Conservation (phyloP, 1,140 invertebrate genomes). For the Megathymus violae region DNA sequence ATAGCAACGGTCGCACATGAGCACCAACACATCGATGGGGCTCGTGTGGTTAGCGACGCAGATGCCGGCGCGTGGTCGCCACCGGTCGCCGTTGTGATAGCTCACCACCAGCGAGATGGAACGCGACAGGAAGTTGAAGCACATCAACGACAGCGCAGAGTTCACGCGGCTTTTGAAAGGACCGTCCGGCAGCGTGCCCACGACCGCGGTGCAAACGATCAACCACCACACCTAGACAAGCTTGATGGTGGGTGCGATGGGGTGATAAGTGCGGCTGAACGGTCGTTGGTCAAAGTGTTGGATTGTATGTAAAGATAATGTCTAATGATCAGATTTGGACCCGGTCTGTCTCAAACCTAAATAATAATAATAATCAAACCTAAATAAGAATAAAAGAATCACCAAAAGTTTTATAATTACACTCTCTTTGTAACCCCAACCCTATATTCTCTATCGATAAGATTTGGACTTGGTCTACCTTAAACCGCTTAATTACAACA, state of each 20-base stretch:
- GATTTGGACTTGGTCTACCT: too few species aligned
- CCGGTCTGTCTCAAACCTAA: too few species aligned
- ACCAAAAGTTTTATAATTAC: too few species aligned
- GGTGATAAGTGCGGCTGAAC: background rate
- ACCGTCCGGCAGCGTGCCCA: conserved; percentile 92
- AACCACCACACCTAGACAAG: conserved; percentile 90
- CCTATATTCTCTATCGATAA: too few species aligned
- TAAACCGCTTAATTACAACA: too few species aligned
- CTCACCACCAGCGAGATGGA: conserved; percentile 94
- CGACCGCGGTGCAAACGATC: conserved; percentile 91
- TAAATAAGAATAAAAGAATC: too few species aligned
- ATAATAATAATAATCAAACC: too few species aligned
- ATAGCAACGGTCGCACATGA: conserved; percentile 99
- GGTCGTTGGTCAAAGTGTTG: background rate
- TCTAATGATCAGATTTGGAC: too few species aligned
- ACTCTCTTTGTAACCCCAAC: too few species aligned
- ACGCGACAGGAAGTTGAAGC: conserved; percentile 94
- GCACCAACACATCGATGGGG: conserved; percentile 98
- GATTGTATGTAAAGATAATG: too few species aligned
- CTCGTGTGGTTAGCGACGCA: conserved; percentile 99
- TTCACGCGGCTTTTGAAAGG: conserved; percentile 91
- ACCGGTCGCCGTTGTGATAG: conserved; percentile 92
- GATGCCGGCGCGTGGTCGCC: conserved; percentile 93
- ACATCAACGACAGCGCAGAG: conserved; percentile 91
- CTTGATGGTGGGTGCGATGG: conserved; percentile 18